Percentiles rank a stretch among this genome's conserved stretches.
phyloP scores from a whole-genome alignment of 2,888 invertebrate genomes.

The Crepidodera aurea region DNA sequence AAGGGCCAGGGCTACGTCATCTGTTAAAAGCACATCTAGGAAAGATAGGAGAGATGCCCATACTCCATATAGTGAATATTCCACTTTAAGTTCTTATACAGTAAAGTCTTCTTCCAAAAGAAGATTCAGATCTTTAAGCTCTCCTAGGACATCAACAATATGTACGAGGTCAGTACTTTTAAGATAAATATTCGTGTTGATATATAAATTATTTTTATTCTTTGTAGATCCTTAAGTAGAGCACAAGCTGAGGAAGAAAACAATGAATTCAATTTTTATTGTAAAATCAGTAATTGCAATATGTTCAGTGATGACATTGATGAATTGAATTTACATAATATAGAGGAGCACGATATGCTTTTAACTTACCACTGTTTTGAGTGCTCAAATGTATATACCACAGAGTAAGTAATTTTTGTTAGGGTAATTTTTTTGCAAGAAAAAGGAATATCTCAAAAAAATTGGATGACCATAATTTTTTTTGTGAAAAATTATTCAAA shows the following conservation, averaged over 20 bases:
- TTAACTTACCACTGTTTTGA: constrained; percentile 31
- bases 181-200: too few species aligned
- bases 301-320: constrained; percentile 36
- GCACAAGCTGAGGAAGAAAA: background rate
- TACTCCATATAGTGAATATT: background rate
- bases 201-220: background rate
- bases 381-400: constrained; percentile 32
- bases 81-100: background rate
- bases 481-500: too few species aligned
- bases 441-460: too few species aligned
- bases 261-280: constrained; percentile 1
- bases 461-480: too few species aligned
- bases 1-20: background rate
- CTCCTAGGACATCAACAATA: background rate
- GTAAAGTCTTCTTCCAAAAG: background rate
- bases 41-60: background rate
- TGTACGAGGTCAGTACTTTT: background rate
- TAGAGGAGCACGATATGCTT: constrained; percentile 31
- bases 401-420: constrained; percentile 35
- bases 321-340: constrained; percentile 35
- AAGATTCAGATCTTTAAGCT: background rate
- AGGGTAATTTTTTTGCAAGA: too few species aligned
- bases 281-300: constrained; percentile 31
- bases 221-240: background rate
- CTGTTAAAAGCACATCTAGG: background rate